Evolutionary conservation across 2,113 vertebrate genomes (phyloP).

Genomic region (Ptychochromis oligacanthus): DNA sequence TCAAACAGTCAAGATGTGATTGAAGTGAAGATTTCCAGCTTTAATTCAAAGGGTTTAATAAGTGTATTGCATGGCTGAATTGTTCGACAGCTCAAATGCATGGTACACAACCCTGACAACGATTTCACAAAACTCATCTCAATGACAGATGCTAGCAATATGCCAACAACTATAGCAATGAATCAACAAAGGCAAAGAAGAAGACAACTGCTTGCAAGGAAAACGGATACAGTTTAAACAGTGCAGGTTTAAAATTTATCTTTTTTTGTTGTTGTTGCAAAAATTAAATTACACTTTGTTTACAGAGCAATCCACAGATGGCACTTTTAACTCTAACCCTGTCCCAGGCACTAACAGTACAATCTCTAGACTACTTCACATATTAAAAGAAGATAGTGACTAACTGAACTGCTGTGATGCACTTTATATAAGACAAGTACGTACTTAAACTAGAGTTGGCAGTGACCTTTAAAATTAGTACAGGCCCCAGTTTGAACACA

Average conservation of each 20-base stretch:
- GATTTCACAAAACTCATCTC: background rate
- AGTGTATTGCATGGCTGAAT: no score
- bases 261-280: background rate
- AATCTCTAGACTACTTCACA: background rate
- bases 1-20: background rate
- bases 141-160: background rate
- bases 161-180: background rate
- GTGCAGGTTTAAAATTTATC: fast-evolving
- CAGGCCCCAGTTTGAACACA: background rate
- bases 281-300: background rate
- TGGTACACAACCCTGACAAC: background rate
- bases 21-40: background rate
- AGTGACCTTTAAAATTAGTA: slow-evolving; percentile 15
- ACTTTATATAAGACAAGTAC: fast-evolving
- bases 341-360: background rate
- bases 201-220: background rate
- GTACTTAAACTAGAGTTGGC: background rate
- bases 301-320: background rate
- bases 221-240: background rate
- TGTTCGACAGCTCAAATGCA: no score
- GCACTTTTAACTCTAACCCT: fast-evolving
- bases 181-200: background rate
- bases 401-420: background rate
- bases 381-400: background rate
- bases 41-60: no score